These are phyloP conservation scores for Eristalis arbustorum DNA, from an alignment of 2,888 invertebrate species.

Conservation along the genomic window DNA sequence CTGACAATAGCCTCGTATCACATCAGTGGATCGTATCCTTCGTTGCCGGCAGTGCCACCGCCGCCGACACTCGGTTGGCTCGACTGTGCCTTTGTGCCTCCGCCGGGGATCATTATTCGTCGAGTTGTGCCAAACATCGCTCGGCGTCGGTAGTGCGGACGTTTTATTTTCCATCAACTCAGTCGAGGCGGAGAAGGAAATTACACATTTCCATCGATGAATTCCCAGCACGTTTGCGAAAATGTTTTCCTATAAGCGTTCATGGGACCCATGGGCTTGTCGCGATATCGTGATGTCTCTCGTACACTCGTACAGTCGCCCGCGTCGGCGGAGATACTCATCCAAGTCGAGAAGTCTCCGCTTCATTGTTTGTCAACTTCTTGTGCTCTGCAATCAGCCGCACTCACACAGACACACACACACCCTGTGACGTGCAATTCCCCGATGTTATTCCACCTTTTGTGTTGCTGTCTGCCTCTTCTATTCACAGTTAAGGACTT, in stretches of 20 bases:
- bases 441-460: constrained; percentile 68
- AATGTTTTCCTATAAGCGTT: constrained; percentile 68
- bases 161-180: constrained; percentile 50
- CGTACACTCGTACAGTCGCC: not conserved
- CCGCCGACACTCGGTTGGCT: constrained; percentile 10
- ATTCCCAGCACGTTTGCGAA: constrained; percentile 68
- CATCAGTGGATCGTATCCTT: constrained; percentile 16
- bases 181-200: constrained; percentile 29
- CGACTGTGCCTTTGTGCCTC: constrained; percentile 17
- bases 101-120: constrained; percentile 62
- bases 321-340: constrained; percentile 24
- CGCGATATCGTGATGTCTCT: constrained; percentile 60
- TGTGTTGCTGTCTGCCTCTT: constrained; percentile 48
- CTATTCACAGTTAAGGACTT: constrained; percentile 69
- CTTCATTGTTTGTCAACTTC: constrained; percentile 63
- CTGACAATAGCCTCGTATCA: constrained; percentile 45
- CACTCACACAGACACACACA: not conserved
- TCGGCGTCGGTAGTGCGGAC: constrained; percentile 28
- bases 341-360: constrained; percentile 22
- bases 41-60: not conserved
- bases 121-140: constrained; percentile 50
- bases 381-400: constrained; percentile 21
- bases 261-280: constrained; percentile 65
- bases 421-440: constrained; percentile 28
- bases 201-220: constrained; percentile 66